Percentiles rank a stretch among this genome's conserved stretches.
Evolutionary conservation across 2,113 vertebrate species (phyloP).

Genomic region (Smithornis capensis): DNA sequence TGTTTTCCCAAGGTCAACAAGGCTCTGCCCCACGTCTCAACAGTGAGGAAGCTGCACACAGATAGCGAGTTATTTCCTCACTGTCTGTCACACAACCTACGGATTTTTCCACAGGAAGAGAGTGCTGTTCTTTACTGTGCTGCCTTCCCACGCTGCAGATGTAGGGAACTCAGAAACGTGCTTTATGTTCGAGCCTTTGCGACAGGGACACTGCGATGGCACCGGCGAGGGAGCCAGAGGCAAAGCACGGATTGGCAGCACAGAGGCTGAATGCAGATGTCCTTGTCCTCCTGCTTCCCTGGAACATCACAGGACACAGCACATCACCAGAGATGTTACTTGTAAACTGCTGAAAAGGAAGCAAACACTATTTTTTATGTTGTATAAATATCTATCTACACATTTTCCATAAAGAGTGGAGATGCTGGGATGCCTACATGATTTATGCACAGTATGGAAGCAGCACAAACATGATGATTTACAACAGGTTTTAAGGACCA

Average conservation of each 20-base stretch:
- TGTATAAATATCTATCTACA: background rate
- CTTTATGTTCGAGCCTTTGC: background rate
- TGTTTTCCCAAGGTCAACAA: background rate
- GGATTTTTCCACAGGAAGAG: background rate
- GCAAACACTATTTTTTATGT: background rate
- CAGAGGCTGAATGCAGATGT: background rate
- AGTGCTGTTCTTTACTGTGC: background rate
- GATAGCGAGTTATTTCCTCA: background rate
- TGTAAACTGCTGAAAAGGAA: background rate
- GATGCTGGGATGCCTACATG: background rate
- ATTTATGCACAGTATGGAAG: constrained; percentile 27
- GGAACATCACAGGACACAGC: background rate
- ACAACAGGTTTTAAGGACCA: constrained; percentile 37
- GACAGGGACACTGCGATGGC: background rate
- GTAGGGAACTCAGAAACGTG: background rate
- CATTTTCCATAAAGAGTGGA: background rate
- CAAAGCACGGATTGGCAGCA: background rate
- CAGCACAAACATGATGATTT: constrained; percentile 37
- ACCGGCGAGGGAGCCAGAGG: background rate
- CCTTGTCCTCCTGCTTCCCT: background rate
- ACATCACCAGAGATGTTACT: background rate
- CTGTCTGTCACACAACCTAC: background rate
- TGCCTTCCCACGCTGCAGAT: background rate
- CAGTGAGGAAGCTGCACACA: background rate
- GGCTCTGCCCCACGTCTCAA: background rate